These are phyloP conservation scores for Tetranychus truncatus DNA, from an alignment of 2,888 invertebrate species.

Conservation along the genomic window DNA sequence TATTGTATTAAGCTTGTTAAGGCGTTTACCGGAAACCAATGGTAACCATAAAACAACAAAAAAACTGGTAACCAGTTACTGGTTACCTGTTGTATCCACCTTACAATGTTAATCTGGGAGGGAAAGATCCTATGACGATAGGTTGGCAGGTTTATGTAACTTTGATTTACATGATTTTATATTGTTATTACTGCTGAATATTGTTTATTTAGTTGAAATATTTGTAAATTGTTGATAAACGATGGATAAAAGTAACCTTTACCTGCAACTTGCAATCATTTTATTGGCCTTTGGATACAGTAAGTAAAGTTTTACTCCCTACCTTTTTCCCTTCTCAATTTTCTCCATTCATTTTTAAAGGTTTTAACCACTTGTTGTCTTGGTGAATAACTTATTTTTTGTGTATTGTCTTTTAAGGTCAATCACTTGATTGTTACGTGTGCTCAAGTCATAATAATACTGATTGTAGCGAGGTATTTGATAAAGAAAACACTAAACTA, in stretches of 20 bases:
- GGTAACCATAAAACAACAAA: no score
- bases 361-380: neutral
- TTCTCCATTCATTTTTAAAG: neutral
- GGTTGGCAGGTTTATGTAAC: no score
- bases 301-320: neutral
- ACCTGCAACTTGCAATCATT: neutral
- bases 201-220: neutral
- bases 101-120: no score
- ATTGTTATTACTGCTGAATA: no score
- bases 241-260: neutral
- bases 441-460: constrained; percentile 69
- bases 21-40: no score
- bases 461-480: constrained; percentile 53
- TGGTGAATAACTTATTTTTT: neutral
- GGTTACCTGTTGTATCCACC: no score
- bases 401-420: constrained; percentile 34
- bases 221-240: neutral
- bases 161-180: no score
- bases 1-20: no score
- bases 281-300: neutral
- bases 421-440: constrained; percentile 62
- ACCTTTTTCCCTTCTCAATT: neutral
- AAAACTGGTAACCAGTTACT: no score
- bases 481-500: constrained; percentile 27
- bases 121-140: no score